Evolutionary conservation across 2,113 vertebrate species (phyloP), one percentile per base, ranked within the genome.

Genomic region (Pelvicachromis taeniatus): DNA sequence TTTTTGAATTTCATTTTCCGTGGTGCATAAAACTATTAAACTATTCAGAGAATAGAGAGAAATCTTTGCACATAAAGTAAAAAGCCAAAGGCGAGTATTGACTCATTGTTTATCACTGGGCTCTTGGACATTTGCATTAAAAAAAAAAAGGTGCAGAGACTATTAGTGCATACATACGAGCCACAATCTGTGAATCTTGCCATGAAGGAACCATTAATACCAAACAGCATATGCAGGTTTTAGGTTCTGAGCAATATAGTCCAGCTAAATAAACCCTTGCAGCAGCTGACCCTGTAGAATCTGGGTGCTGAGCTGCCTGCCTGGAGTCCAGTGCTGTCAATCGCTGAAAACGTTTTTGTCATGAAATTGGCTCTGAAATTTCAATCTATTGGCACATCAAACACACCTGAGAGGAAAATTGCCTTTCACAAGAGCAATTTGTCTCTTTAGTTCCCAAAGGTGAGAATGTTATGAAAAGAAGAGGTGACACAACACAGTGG

Each of bases 351-450:
- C 2, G 8, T n/a, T 52, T 38, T 70, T 70, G 40, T 6, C 21
- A 13, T 52, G 4, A 75, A 33, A 75, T 75, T 33, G 11, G 45
- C 45, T n/a, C 45, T 9, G 7, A 52, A 33, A 50, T 75, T 13
- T 75, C 2, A 52, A 33, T 4, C 14, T 73, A 8, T 23, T 29
- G 68, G 10, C 42, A 50, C 31, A 73, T 31, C 42, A 50, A 31
- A 4, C 9, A 73, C 6, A 10, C 23, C 68, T 50, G 68, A 23
- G 23, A 40, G 2, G 4, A 23, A 0, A 73, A 48, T 19, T 73
- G 70, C 6, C 7, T n/a, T 52, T 52, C 45, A 52, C 6, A 75
- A 75, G 17, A 75, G 70, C 70, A 75, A 75, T 75, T 75, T 75
- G 70, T 52, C 70, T 75, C 9, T 48, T 14, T 70, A 45, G 21